Evolutionary conservation across 2,113 vertebrate genomes (phyloP).

Genomic region (Myotis yumanensis): DNA sequence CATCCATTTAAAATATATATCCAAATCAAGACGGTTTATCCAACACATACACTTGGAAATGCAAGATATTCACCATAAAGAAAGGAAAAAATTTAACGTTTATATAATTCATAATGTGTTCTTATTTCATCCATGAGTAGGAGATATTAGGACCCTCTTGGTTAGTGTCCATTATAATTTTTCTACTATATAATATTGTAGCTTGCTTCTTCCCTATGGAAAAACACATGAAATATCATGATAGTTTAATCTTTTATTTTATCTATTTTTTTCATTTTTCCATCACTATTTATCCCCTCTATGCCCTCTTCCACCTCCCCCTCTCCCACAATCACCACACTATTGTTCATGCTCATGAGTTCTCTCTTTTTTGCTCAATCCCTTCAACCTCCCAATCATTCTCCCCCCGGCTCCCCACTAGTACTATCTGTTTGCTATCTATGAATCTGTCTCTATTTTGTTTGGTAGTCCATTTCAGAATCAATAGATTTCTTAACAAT

Average conservation of each 20-base stretch:
- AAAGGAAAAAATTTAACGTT: background rate
- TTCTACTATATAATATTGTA: background rate
- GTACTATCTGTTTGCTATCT: too few species aligned
- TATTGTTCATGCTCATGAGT: too few species aligned
- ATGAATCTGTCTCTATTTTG: too few species aligned
- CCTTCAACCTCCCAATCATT: too few species aligned
- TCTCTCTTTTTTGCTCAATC: too few species aligned
- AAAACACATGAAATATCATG: background rate
- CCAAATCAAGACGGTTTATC: background rate
- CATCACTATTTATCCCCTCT: too few species aligned
- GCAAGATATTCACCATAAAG: background rate
- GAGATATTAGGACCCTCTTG: background rate
- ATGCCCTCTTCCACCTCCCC: too few species aligned
- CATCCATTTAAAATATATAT: background rate
- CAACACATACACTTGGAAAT: background rate
- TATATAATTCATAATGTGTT: background rate
- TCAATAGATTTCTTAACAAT: background rate
- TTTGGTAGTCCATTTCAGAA: background rate
- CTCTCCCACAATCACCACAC: too few species aligned
- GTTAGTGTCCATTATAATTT: background rate
- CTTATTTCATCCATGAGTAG: background rate
- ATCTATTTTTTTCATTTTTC: too few species aligned
- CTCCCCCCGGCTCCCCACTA: too few species aligned
- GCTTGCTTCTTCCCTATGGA: fast-evolving
- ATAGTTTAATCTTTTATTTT: background rate